Base-by-base conservation (phyloP, 2,888 invertebrate genomes). In the Ennomos quercinarius region DNA sequence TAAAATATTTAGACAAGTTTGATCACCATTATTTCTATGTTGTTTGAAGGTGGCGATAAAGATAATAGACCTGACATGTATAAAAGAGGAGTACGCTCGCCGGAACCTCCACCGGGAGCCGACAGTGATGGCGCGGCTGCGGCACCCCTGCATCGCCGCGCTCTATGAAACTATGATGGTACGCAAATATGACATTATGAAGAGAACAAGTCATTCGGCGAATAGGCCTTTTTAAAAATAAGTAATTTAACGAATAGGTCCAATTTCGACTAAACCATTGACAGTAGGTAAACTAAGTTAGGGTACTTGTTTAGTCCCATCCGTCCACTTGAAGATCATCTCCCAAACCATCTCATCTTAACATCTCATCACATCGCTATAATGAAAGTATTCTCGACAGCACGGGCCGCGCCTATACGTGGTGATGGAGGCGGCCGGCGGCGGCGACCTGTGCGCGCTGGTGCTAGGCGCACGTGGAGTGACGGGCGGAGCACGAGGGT, bases 101-200 rank as follows among this genome's bases (percentile, higher is more conserved):
- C 93, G 94, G 58, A 95, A 96, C 87, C 85, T 96, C 61, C 95
- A 95, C 74, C 91, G 96, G 39, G 96, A 96, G 81, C 96, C 96
- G 3, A 89, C 93, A 48, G 94, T 96, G 45, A 94, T 96, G 93
- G 94, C 95, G 4, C 94, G 94, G 70, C 87, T 96, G 51, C 93
- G 94, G 45, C 96, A 96, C 79, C 96, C 96, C 0, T 95, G 95
- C 83, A 95, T 96, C 70, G 94, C 95, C 8, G 93, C 94, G 12
- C 93, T 96, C 48, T 96, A 95, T 77, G 96, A 96, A 84, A 95
- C 95, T 9, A 94, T 95, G 90, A 94, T 94, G 93, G 94, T 94
- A 77, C 76, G 81, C 64, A 38, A 12, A 9, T 41, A 27, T 27
- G 17, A 27, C 4, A 4, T 1, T 1, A 17, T 4, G 1, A 27